A percentile compares a stretch with the other conserved stretches of the same genome.
Conservation (phyloP, 2,797 vertebrate species). For the Ispidina picta region DNA sequence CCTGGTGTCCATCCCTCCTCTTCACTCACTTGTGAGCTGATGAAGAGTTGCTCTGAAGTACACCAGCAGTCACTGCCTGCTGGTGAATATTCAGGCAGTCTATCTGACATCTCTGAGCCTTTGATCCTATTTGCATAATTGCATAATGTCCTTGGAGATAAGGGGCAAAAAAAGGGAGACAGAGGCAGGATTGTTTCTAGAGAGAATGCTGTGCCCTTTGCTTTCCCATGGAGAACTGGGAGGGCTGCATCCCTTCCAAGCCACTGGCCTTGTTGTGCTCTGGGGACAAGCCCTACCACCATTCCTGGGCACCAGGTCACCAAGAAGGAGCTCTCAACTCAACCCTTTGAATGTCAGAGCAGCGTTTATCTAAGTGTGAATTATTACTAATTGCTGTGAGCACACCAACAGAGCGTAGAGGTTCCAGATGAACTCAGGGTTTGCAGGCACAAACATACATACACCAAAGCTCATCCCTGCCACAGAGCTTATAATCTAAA, state of each 20-base stretch:
- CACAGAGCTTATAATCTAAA: not conserved
- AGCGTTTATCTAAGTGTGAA: not conserved
- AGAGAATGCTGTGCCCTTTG: not conserved
- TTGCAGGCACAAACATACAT: not conserved
- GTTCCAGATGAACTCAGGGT: not conserved
- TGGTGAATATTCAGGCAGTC: slow-evolving; percentile 13
- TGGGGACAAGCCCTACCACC: not conserved
- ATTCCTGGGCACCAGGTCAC: not conserved
- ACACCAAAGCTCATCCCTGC: not conserved
- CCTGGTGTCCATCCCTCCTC: not conserved
- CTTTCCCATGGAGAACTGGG: not conserved
- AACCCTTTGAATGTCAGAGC: not conserved
- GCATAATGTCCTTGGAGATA: not conserved
- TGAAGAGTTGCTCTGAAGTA: slow-evolving; percentile 9
- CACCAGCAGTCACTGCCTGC: not conserved
- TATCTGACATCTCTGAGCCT: not conserved
- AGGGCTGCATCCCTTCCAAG: not conserved
- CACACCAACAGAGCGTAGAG: not conserved
- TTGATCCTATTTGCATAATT: slow-evolving; percentile 23
- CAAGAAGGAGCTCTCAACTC: not conserved
- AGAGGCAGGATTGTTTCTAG: slow-evolving; percentile 5
- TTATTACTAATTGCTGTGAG: not conserved
- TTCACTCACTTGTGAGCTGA: not conserved
- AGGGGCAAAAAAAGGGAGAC: not conserved
- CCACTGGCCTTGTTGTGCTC: not conserved